Evolutionary conservation across 2,113 vertebrate species (phyloP).

Genomic region (Prionailurus viverrinus): DNA sequence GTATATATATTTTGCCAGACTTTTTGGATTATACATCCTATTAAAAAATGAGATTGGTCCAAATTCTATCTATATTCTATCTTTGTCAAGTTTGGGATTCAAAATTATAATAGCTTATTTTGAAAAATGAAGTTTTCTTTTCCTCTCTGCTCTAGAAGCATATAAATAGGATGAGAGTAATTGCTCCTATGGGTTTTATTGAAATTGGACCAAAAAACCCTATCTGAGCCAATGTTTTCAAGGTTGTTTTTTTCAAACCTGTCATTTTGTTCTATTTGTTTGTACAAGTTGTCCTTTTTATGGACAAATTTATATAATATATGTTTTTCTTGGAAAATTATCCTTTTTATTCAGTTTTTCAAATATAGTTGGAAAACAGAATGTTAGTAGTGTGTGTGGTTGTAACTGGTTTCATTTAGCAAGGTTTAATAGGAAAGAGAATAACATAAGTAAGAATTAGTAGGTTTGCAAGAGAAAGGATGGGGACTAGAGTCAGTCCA

Average conservation of each 20-base stretch:
- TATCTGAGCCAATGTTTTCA: not conserved
- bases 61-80: not conserved
- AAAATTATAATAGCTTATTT: not conserved
- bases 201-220: not conserved
- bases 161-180: not conserved
- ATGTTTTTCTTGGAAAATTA: slow-evolving; percentile 36
- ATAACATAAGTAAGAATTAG: not conserved
- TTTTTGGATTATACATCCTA: not conserved
- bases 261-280: not conserved
- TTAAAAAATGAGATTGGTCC: not conserved
- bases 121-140: not conserved
- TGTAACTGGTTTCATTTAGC: not conserved
- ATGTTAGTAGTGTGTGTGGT: not conserved
- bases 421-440: not conserved
- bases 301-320: not conserved
- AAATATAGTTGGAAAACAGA: not conserved
- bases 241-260: slow-evolving; percentile 43
- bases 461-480: not conserved
- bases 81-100: slow-evolving; percentile 26
- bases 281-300: not conserved
- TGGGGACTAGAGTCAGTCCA: not conserved
- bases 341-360: slow-evolving; percentile 9
- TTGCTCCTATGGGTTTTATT: slow-evolving; percentile 1
- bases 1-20: not conserved
- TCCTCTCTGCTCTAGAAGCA: not conserved